Base-by-base conservation (phyloP, 1,140 invertebrate genomes). In the Pogonomyrmex barbatus region DNA sequence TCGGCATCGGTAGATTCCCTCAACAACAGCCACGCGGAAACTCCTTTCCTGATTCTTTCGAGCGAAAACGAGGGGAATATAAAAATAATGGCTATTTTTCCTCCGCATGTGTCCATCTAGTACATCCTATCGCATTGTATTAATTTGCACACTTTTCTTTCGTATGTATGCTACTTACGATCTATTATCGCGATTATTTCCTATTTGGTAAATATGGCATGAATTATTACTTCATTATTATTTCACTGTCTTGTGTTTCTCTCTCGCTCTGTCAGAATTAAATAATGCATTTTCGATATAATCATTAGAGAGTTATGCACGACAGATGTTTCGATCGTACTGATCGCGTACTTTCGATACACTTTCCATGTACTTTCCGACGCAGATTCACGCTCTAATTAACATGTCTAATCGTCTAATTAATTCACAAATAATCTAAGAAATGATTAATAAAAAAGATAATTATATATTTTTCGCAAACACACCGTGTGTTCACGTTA, bases 31-130 rank as follows among this genome's bases (percentile, higher is more conserved):
- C 54, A 82, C 68, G 79, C 68, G 68, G 79, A 83, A 83, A 83
- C 68, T 50, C 39, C 54, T 82, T 67, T 82, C 63, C 67, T 9
- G 30, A 30, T 60, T 83, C 68, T 60, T 83, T 75, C 54, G 79
- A 83, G 79, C 79, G 68, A 83, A 73, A 83, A 83, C 68, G 68
- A 83, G 54, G 79, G 79, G 58, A n/a, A 33, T 71, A 82, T 52
- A 33, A 83, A 75, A 9, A 68, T 68, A 45, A 58, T 42, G 54
- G 30, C 8, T 73, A 60, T 83, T 83, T 75, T 83, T 47, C 45
- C 47, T 73, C 12, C 12, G 33, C 2, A n/a, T 50, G 30, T 4
- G 14, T 47, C 52, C 68, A 45, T 75, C 54, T 36, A 47, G 17
- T 45, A 24, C 65, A 36, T 52, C 6, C n/a, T 54, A 54, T 39